Evolutionary conservation across 2,888 invertebrate species (phyloP).

Genomic region (Sepioteuthis lessoniana): DNA sequence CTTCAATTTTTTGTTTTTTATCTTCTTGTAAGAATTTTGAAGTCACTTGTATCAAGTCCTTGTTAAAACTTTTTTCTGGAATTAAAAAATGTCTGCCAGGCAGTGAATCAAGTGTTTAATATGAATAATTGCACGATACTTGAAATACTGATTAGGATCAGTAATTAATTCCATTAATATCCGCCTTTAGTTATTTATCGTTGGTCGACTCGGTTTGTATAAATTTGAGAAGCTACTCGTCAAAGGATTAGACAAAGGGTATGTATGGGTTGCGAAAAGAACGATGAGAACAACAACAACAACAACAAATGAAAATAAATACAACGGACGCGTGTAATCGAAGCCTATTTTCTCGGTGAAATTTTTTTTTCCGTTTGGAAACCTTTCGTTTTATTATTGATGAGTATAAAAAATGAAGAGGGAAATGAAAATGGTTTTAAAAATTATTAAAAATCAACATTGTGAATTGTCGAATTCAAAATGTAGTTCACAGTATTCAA

Average conservation of each 20-base stretch:
- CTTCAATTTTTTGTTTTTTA: too few species aligned
- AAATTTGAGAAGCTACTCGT: background rate
- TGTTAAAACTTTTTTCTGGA: too few species aligned
- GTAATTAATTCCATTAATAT: conserved; percentile 10
- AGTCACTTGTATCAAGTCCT: background rate
- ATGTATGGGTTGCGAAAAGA: background rate
- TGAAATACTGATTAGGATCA: background rate
- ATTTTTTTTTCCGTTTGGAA: background rate
- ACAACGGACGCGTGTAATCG: background rate
- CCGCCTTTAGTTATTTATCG: background rate
- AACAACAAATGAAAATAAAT: background rate
- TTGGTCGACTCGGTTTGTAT: background rate
- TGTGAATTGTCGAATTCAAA: background rate
- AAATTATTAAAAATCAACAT: background rate
- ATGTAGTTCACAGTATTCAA: background rate
- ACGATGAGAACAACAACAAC: too few species aligned
- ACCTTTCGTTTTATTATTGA: background rate
- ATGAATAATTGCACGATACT: background rate
- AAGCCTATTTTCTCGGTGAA: background rate
- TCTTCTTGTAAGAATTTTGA: background rate
- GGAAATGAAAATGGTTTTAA: background rate
- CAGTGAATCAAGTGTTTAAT: background rate
- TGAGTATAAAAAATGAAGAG: background rate
- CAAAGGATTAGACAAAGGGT: background rate
- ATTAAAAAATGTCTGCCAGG: background rate